Conservation (phyloP, 2,888 invertebrate genomes). For the Xestia rhomboidea region DNA sequence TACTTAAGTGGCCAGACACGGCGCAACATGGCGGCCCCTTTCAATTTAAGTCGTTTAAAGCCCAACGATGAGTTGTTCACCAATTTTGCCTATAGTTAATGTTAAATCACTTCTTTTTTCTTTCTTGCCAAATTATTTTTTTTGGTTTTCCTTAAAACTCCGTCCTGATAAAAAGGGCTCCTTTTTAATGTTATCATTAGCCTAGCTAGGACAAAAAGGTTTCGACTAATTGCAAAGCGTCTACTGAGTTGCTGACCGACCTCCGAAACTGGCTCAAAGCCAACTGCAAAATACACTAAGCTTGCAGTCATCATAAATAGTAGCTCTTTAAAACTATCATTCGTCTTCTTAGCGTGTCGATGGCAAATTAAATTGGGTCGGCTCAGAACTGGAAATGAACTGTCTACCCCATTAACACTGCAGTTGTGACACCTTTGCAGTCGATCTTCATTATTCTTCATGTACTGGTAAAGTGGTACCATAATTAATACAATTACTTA, state of each 20-base stretch:
- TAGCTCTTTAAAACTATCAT: background rate
- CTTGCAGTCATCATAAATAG: constrained; percentile 1
- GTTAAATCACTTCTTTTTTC: background rate
- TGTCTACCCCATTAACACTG: background rate
- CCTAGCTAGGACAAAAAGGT: background rate
- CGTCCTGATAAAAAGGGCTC: background rate
- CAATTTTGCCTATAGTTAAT: no score
- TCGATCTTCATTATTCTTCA: background rate
- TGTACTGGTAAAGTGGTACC: no score
- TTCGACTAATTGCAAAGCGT: background rate
- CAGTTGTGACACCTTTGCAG: background rate
- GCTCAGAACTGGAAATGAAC: no score
- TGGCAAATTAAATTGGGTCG: no score
- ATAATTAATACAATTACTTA: background rate
- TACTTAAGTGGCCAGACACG: background rate
- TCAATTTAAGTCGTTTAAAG: background rate
- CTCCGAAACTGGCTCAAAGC: constrained; percentile 12
- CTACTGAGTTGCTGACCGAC: constrained; percentile 13
- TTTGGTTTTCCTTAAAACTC: background rate
- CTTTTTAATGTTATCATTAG: background rate
- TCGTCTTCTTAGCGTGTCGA: no score
- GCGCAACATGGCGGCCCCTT: background rate
- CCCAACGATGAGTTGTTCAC: background rate
- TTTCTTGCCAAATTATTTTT: no score
- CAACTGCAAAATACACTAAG: constrained; percentile 17